These are phyloP conservation scores for Myotis planiceps DNA, from an alignment of 2,797 vertebrate species.

Conservation along the genomic window DNA sequence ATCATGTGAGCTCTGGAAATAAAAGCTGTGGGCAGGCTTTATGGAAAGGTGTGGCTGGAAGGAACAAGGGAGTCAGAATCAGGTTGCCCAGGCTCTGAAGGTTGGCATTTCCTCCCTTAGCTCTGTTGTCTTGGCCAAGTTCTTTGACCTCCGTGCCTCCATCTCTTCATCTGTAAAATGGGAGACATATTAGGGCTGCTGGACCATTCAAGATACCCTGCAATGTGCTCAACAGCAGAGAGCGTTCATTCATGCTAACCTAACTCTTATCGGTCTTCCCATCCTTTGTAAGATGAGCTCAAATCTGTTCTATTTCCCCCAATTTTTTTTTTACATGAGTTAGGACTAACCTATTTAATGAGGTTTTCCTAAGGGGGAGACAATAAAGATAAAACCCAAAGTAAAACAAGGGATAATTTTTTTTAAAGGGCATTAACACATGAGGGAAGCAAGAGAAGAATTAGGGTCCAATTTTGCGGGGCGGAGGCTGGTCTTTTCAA, in stretches of 20 bases:
- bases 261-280: not conserved
- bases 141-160: slow-evolving; percentile 57
- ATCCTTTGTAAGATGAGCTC: not conserved
- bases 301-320: not conserved
- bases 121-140: not conserved
- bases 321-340: not conserved
- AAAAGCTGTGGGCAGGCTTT: not conserved
- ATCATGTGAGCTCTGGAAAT: not conserved
- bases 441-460: not conserved
- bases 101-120: slow-evolving; percentile 46
- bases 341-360: not conserved
- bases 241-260: not conserved
- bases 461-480: not conserved
- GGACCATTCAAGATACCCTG: not conserved
- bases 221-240: fast-evolving
- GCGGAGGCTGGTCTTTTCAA: not conserved
- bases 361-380: not conserved
- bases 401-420: not conserved
- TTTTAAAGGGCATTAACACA: not conserved
- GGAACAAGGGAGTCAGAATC: not conserved
- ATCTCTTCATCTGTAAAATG: slow-evolving; percentile 68
- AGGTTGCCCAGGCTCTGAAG: not conserved
- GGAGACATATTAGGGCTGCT: not conserved
- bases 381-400: not conserved
- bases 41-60: not conserved